phyloP scores from a whole-genome alignment of 2,888 invertebrate species.

The Cerastis leucographa region DNA sequence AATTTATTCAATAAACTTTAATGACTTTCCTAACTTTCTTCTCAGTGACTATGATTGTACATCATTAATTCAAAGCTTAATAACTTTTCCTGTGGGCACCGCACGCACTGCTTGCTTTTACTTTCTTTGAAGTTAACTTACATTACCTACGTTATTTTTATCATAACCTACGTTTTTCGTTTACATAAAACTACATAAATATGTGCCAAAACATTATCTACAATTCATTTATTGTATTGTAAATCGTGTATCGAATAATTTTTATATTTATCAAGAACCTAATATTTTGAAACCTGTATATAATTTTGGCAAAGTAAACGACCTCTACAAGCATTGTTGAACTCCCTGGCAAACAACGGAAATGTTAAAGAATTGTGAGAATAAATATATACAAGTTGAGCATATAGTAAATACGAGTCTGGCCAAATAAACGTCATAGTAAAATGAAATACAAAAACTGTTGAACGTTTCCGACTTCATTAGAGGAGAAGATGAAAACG shows the following conservation, averaged over 20 bases:
- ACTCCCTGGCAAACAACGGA: constrained; percentile 24
- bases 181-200: background rate
- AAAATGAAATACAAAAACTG: background rate
- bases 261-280: constrained; percentile 23
- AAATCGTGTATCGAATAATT: constrained; percentile 23
- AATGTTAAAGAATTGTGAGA: constrained; percentile 30
- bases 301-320: constrained; percentile 27
- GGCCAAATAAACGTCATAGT: constrained; percentile 8
- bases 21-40: constrained; percentile 60
- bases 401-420: constrained; percentile 8
- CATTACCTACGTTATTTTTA: background rate
- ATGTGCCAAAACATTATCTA: background rate
- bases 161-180: background rate
- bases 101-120: constrained; percentile 34
- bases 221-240: background rate
- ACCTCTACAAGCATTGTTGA: constrained; percentile 17
- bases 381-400: constrained; percentile 14
- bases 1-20: constrained; percentile 57
- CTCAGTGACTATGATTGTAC: constrained; percentile 17
- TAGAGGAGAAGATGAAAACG: background rate
- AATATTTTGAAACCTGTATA: constrained; percentile 1
- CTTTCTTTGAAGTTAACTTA: constrained; percentile 31
- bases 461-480: background rate
- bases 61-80: constrained; percentile 40
- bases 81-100: constrained; percentile 36